Percentiles rank a stretch among this genome's conserved stretches.
Evolutionary conservation across 2,113 vertebrate genomes (phyloP).

Genomic region (Crotophaga sulcirostris): DNA sequence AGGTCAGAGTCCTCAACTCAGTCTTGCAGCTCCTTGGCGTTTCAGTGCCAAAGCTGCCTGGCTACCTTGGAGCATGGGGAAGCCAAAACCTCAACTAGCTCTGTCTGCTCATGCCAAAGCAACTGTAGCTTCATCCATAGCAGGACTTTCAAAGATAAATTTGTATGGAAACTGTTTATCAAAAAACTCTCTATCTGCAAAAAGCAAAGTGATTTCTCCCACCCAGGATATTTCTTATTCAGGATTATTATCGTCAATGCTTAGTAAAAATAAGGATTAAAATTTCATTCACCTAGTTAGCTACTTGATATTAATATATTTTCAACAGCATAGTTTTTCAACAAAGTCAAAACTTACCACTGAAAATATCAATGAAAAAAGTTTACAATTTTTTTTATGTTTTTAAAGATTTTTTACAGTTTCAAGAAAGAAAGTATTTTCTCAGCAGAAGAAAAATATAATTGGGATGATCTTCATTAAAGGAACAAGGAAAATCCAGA

Average conservation of each 20-base stretch:
- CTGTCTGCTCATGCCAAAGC: background rate
- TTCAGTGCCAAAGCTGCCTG: background rate
- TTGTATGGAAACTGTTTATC: background rate
- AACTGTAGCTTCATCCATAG: background rate
- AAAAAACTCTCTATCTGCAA: background rate
- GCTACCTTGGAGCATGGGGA: background rate
- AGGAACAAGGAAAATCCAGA: background rate
- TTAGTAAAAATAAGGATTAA: background rate
- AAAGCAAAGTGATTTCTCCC: background rate
- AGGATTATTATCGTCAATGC: background rate
- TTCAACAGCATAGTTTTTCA: background rate
- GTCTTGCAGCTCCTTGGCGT: background rate
- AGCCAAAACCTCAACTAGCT: background rate
- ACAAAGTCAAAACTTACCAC: background rate
- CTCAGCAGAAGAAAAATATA: background rate
- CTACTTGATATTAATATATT: background rate
- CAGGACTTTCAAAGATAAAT: background rate
- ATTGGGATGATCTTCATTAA: background rate
- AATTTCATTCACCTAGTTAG: background rate
- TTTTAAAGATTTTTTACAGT: background rate
- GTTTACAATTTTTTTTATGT: background rate
- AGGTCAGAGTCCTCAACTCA: background rate
- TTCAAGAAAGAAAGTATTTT: background rate
- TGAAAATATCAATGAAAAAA: background rate
- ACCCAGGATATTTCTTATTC: background rate